These are phyloP conservation scores for Pachyuromys duprasi DNA, from an alignment of 2,797 vertebrate species.

Conservation along the genomic window DNA sequence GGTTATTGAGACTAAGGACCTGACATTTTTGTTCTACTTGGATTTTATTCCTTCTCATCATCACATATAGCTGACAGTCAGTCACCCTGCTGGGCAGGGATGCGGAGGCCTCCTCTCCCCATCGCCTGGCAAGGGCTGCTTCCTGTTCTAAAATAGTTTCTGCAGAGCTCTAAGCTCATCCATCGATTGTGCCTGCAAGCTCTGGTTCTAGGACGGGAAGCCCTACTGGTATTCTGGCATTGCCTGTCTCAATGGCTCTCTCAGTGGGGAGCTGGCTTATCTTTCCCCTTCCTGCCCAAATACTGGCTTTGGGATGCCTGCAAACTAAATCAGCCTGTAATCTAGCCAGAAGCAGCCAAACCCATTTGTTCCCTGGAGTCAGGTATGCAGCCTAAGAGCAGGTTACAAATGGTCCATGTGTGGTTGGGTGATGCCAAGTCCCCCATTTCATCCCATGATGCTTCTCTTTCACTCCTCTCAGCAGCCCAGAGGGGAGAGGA, in stretches of 20 bases:
- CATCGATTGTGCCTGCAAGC: neutral
- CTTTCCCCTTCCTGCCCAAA: too few species aligned
- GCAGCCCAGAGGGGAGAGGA: fast-evolving
- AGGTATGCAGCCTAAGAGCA: neutral
- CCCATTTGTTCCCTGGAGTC: neutral
- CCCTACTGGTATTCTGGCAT: neutral
- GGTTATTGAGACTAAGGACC: neutral
- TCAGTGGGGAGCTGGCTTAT: neutral
- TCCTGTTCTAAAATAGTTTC: neutral
- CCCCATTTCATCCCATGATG: neutral
- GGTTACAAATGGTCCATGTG: neutral
- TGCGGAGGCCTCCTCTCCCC: neutral
- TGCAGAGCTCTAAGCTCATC: neutral
- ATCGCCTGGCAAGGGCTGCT: neutral
- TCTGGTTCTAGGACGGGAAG: neutral
- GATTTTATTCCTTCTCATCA: neutral
- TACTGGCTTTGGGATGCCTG: slow-evolving; percentile 6
- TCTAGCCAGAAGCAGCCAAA: neutral
- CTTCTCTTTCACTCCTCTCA: neutral
- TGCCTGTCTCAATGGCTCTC: neutral
- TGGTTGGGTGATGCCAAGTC: neutral
- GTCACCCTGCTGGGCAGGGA: neutral
- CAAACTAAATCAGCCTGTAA: neutral
- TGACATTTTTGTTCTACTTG: neutral
- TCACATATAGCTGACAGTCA: neutral